phyloP scores from a whole-genome alignment of 2,888 invertebrate genomes.

The Bombyx huttoni region DNA sequence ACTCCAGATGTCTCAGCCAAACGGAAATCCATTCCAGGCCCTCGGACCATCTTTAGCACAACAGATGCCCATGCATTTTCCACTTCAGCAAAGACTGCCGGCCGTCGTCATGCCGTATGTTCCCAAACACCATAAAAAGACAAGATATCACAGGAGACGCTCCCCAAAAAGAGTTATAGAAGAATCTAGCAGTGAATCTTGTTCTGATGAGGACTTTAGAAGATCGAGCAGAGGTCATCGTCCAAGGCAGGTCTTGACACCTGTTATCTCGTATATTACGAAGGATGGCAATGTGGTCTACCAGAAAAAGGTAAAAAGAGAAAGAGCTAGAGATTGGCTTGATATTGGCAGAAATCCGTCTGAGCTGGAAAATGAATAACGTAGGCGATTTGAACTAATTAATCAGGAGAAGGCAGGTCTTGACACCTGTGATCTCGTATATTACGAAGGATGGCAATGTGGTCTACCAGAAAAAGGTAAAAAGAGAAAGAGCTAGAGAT shows the following conservation, averaged over 20 bases:
- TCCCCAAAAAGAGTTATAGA: conserved; percentile 11
- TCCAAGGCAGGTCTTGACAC: conserved; percentile 42
- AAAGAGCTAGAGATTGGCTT: conserved; percentile 49
- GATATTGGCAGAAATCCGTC: conserved; percentile 20
- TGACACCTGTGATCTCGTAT: conserved; percentile 56
- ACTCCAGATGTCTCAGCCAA: conserved; percentile 14
- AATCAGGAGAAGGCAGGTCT: conserved; percentile 22
- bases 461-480: conserved; percentile 53
- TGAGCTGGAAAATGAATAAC: neutral
- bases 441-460: conserved; percentile 52
- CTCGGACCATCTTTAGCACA: conserved; percentile 18
- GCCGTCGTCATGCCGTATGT: conserved; percentile 50
- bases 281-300: conserved; percentile 52
- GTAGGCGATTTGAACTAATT: neutral
- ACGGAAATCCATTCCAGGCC: conserved; percentile 12
- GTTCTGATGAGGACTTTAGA: conserved; percentile 6
- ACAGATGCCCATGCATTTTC: conserved; percentile 18
- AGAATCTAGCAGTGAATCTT: conserved; percentile 8
- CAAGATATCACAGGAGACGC: conserved; percentile 11
- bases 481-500: conserved; percentile 43
- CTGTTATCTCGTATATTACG: conserved; percentile 55
- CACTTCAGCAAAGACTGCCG: conserved; percentile 32
- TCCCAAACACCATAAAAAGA: conserved; percentile 9
- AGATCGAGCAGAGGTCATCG: conserved; percentile 7
- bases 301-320: conserved; percentile 51